Evolutionary conservation across 30 jellyfish, hydroid and myxozoan genomes (phyloP).

Genomic region (Haliclystus octoradiatus): DNA sequence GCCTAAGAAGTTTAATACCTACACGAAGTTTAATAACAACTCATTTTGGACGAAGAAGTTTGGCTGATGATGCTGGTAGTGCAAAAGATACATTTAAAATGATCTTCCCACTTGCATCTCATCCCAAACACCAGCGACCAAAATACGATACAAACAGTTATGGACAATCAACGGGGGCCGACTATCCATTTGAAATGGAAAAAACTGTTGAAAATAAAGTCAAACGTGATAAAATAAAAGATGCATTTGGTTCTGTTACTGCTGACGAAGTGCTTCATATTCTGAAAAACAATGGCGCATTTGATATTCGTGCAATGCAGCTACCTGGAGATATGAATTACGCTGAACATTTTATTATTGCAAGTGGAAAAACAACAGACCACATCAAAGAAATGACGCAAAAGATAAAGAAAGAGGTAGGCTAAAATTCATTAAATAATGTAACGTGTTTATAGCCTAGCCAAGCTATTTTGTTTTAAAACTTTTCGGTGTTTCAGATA

Average conservation of each 20-base stretch:
- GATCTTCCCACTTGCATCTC: slow-evolving; percentile 49
- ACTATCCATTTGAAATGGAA: slow-evolving; percentile 62
- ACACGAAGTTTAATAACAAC: too few relatives aligned
- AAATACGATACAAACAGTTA: slow-evolving; percentile 68
- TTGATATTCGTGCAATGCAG: slow-evolving; percentile 35
- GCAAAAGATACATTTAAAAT: slow-evolving; percentile 64
- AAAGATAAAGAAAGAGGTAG: slow-evolving; percentile 45
- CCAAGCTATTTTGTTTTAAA: too few relatives aligned
- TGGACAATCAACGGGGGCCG: slow-evolving; percentile 79
- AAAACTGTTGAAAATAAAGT: slow-evolving; percentile 60
- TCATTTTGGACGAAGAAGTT: slow-evolving; percentile 27
- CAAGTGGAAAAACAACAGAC: slow-evolving; percentile 50
- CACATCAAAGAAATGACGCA: slow-evolving; percentile 54
- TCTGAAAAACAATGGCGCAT: slow-evolving; percentile 40
- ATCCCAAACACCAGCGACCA: slow-evolving; percentile 33
- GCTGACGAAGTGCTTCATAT: slow-evolving; percentile 47
- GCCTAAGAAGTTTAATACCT: too few relatives aligned
- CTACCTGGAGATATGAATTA: slow-evolving; percentile 42
- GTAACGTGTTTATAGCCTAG: not conserved
- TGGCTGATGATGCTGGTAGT: slow-evolving; percentile 12
- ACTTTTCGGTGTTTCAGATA: too few relatives aligned
- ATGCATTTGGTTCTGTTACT: slow-evolving; percentile 39
- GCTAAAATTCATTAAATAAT: not conserved
- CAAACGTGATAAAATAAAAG: slow-evolving; percentile 45
- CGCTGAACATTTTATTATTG: slow-evolving; percentile 55